Evolutionary conservation across 2,797 vertebrate genomes (phyloP).

Genomic region (Clarias fuscus): DNA sequence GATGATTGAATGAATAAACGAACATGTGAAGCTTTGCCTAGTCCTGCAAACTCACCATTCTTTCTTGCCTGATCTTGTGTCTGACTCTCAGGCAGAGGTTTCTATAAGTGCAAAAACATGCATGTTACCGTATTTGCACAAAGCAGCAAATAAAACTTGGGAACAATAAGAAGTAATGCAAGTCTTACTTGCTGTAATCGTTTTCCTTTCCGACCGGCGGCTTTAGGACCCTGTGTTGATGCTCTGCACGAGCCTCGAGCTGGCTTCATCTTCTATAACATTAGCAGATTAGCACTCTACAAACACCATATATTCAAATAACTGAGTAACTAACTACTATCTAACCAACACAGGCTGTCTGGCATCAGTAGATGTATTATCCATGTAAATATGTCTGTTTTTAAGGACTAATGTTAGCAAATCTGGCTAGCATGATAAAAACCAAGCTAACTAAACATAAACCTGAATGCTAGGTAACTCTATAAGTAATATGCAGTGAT

Average conservation of each 20-base stretch:
- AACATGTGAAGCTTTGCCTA: not conserved
- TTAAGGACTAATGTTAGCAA: too few species aligned
- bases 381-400: not conserved
- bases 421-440: not conserved
- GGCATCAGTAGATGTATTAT: not conserved
- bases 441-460: not conserved
- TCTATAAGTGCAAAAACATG: constrained; percentile 26
- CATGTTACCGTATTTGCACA: not conserved
- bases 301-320: not conserved
- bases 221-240: constrained; percentile 58
- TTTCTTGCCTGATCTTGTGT: constrained; percentile 39
- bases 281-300: not conserved
- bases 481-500: not conserved
- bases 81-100: not conserved
- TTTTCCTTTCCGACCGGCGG: not conserved
- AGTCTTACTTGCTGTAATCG: constrained; percentile 51
- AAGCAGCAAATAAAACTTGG: not conserved
- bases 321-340: not conserved
- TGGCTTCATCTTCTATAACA: constrained; percentile 60
- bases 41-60: constrained; percentile 58
- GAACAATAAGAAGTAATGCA: not conserved
- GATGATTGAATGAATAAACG: too few species aligned
- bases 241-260: constrained; percentile 62
- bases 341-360: not conserved
- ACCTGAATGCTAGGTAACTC: not conserved